Evolutionary conservation across 2,797 vertebrate species (phyloP), one percentile per base, ranked within the genome.

Genomic region (Sylvia borin): DNA sequence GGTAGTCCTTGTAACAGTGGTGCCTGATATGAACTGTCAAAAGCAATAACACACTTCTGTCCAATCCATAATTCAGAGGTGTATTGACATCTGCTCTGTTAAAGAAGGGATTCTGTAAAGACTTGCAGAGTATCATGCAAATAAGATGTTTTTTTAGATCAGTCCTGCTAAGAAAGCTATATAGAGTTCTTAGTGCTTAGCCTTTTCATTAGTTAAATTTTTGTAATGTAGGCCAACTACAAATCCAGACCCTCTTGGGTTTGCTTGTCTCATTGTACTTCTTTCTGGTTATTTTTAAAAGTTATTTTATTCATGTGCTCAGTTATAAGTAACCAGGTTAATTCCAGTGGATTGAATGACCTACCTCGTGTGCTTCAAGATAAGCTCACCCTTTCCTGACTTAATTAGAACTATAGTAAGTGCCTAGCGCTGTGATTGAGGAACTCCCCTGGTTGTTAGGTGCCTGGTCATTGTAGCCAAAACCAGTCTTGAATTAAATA

Each of bases 321-420:
- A 84, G 55, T 76, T 91, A 55, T 70, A 83, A 73, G 60, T 80
- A 94, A 92, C n/a, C 58, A 73, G 75, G 67, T 92, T 92, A 93
- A 87, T 84, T 88, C 74, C 25, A 66, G 1, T 58, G 34, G 50
- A 81, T 68, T 77, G 62, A 58, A 38, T 94, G 70, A 93, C 66
- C 86, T 85, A 77, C 36, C 53, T 94, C 82, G 27, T 14, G 3
- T 72, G 29, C 72, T 81, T 89, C 67, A 55, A 85, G 43, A 34
- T 48, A 89, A 91, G 16, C 24, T 76, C 2, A 66, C 66, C 48
- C 58, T 87, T 92, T 87, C 81, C 51, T 65, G 47, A 85, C 71
- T 92, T 94, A 82, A 87, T 96, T 93, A 87, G 81, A 68, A 24
- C 55, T 70, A 17, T 15, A 22, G 24, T 79, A 85, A 78, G 62